Evolutionary conservation across 2,888 invertebrate species (phyloP).

Genomic region (Cephalotes varians): DNA sequence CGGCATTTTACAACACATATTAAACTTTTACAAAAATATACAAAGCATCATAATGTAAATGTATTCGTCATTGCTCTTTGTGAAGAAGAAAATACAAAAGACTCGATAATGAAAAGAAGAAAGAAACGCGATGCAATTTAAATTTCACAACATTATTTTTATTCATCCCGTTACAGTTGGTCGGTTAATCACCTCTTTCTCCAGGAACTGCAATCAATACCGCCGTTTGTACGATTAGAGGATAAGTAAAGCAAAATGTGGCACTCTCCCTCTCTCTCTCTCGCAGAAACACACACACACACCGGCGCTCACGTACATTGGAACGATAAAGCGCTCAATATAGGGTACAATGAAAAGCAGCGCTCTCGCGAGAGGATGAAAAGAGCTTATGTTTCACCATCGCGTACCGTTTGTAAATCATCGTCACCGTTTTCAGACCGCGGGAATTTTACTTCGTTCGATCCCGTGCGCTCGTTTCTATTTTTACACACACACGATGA

Average conservation of each 20-base stretch:
- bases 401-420: constrained; percentile 54
- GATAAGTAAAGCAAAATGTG: constrained; percentile 42
- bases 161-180: constrained; percentile 29
- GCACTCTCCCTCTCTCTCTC: neutral
- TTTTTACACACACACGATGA: constrained; percentile 37
- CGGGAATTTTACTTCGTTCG: constrained; percentile 45
- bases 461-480: constrained; percentile 30
- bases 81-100: constrained; percentile 29
- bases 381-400: constrained; percentile 47
- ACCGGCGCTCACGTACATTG: constrained; percentile 35
- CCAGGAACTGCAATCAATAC: constrained; percentile 46
- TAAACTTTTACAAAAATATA: constrained; percentile 40
- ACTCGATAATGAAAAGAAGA: constrained; percentile 23
- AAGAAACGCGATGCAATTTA: constrained; percentile 28
- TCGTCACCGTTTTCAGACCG: constrained; percentile 50
- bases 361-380: constrained; percentile 46
- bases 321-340: constrained; percentile 51
- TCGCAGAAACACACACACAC: too few relatives aligned
- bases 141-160: constrained; percentile 50
- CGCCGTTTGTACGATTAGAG: constrained; percentile 53
- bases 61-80: constrained; percentile 9
- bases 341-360: constrained; percentile 49
- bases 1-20: neutral
- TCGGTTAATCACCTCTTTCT: constrained; percentile 48
- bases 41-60: constrained; percentile 41